These are phyloP conservation scores for Orthosia incerta DNA, from an alignment of 2,888 invertebrate genomes.

Conservation along the genomic window DNA sequence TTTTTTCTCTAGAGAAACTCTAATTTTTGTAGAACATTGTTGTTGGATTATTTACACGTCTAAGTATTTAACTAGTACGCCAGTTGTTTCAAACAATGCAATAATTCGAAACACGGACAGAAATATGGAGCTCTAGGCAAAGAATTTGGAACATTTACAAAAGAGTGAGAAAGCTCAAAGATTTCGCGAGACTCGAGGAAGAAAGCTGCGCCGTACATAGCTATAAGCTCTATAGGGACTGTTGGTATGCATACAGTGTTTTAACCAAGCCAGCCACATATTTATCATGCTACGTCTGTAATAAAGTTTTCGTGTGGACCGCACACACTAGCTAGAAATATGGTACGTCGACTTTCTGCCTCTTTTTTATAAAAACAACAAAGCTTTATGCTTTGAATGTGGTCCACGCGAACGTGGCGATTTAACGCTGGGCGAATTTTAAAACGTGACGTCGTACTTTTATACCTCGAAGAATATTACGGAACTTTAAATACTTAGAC, in stretches of 20 bases:
- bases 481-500: constrained; percentile 40
- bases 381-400: constrained; percentile 64
- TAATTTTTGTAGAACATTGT: not conserved
- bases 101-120: constrained; percentile 45
- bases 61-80: constrained; percentile 15
- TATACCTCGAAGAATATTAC: constrained; percentile 45
- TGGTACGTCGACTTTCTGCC: constrained; percentile 57
- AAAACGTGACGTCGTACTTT: constrained; percentile 59
- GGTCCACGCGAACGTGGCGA: constrained; percentile 60
- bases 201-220: constrained; percentile 48
- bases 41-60: constrained; percentile 4
- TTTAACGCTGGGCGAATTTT: constrained; percentile 62
- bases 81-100: constrained; percentile 38
- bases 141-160: constrained; percentile 50
- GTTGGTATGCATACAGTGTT: constrained; percentile 55
- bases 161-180: constrained; percentile 54
- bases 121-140: constrained; percentile 47
- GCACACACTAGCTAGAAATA: constrained; percentile 63
- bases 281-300: constrained; percentile 63
- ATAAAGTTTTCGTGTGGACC: constrained; percentile 67
- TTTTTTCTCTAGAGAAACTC: not conserved
- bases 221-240: constrained; percentile 35
- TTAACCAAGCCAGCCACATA: constrained; percentile 55
- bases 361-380: constrained; percentile 66
- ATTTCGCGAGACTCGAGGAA: constrained; percentile 45